Percentiles rank a stretch among this genome's conserved stretches.
Evolutionary conservation across 1,140 invertebrate species (phyloP).

Genomic region (Drosophila parabipectinata): DNA sequence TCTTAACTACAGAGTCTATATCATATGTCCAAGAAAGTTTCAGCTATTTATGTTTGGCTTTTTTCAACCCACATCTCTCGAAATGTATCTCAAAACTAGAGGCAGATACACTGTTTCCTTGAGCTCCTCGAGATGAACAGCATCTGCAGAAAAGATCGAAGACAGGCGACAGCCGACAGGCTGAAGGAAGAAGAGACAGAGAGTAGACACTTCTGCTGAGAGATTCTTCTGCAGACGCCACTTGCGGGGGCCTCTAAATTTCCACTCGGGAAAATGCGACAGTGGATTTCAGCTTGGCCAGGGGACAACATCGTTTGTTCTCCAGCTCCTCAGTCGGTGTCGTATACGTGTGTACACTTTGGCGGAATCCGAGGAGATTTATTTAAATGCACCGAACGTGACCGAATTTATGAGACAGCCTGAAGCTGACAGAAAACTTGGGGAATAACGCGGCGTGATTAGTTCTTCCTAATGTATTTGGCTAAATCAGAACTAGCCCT

Average conservation of each 20-base stretch:
- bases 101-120: slow-evolving; percentile 33
- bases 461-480: slow-evolving; percentile 48
- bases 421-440: slow-evolving; percentile 58
- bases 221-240: slow-evolving; percentile 39
- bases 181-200: slow-evolving; percentile 50
- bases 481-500: slow-evolving; percentile 15
- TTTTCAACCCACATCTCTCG: slow-evolving; percentile 12
- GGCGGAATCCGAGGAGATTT: slow-evolving; percentile 46
- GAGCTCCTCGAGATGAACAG: slow-evolving; percentile 64
- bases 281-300: slow-evolving; percentile 78
- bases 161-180: slow-evolving; percentile 57
- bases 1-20: no score
- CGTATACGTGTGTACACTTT: slow-evolving; percentile 4
- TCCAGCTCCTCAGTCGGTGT: slow-evolving; percentile 8
- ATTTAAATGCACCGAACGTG: slow-evolving; percentile 81
- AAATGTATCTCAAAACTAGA: slow-evolving; percentile 30
- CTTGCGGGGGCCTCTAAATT: slow-evolving; percentile 81
- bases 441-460: slow-evolving; percentile 40
- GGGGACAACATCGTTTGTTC: slow-evolving; percentile 58
- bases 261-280: slow-evolving; percentile 63
- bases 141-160: slow-evolving; percentile 46
- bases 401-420: slow-evolving; percentile 76
- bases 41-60: no score
- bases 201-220: slow-evolving; percentile 31
- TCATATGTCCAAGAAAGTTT: no score